Base-by-base conservation (phyloP, 2,113 vertebrate species). In the Thunnus maccoyii region DNA sequence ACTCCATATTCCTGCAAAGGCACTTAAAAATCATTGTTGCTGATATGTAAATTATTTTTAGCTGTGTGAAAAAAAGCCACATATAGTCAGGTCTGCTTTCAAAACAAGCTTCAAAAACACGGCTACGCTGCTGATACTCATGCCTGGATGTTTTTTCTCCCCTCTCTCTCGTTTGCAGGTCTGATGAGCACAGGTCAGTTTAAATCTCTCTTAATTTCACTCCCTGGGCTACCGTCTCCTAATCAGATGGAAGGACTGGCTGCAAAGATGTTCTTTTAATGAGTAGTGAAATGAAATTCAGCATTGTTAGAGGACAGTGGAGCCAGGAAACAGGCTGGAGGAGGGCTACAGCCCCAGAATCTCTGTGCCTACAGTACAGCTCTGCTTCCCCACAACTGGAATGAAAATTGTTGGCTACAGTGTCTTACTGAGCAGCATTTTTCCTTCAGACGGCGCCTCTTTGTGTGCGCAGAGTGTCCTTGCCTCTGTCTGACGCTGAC, bases 251-350 rank as follows among this genome's bases (percentile, higher is more conserved):
- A 25, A 30, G 27, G 72, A 72, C 71, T 22, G 61, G 36, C 77
- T 70, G 60, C 79, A 60, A 50, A 66, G 71, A 72, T 50, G 72
- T 75, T 66, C 55, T 80, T 75, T 50, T 88, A 90, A 91, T 80
- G 91, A 90, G 75, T 71, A 47, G 58, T 36, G 68, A 68, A 84
- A 80, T 86, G 22, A 84, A 66, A 75, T 48, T 47, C 51, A 44
- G 36, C 75, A 60, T 76, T 65, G 4, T 87, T 73, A 86, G 68
- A 9, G 72, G 68, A 76, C 61, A 32, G 48, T 3, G 0, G 18
- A 61, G 60, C 20, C 78, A 78, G 71, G 71, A 32, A 47, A 52
- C 1, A 71, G 27, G 71, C 78, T 74, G 70, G 57, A 71, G 47
- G 62, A 83, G 72, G 52, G 79, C 76, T 47, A 48, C 76, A 54